Percentiles rank a stretch among this genome's conserved stretches.
phyloP scores from a whole-genome alignment of 2,113 vertebrate genomes.

The Ochotona curzoniae region DNA sequence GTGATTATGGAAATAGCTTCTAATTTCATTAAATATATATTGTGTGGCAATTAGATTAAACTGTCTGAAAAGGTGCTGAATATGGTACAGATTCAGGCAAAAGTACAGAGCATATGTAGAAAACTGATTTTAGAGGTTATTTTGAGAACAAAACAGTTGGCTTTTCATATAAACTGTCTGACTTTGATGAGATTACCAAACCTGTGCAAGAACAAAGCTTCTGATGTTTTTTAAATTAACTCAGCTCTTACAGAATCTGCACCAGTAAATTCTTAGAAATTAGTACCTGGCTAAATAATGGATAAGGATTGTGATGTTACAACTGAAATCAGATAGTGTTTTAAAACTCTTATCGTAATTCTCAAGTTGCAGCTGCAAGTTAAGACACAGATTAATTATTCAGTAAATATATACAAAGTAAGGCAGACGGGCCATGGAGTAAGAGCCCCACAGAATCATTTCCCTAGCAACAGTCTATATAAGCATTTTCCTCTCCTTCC shows the following conservation, averaged over 20 bases:
- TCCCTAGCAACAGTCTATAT: slow-evolving; percentile 6
- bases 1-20: neutral
- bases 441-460: neutral
- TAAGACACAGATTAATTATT: neutral
- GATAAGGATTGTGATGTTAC: neutral
- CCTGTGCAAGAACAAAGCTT: neutral
- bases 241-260: neutral
- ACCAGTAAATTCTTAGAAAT: neutral
- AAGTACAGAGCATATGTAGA: neutral
- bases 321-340: slow-evolving; percentile 37
- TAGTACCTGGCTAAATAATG: neutral
- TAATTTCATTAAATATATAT: neutral
- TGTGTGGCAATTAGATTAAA: neutral
- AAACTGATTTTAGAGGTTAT: neutral
- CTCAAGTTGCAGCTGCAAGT: slow-evolving; percentile 1
- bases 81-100: neutral
- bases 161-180: neutral
- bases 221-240: neutral
- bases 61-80: neutral
- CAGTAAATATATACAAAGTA: neutral
- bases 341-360: neutral
- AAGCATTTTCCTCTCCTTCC: slow-evolving; percentile 24
- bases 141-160: neutral
- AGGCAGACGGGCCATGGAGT: neutral
- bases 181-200: slow-evolving; percentile 9